Evolutionary conservation across 2,113 vertebrate species (phyloP).

Genomic region (Zosterops pallidus): DNA sequence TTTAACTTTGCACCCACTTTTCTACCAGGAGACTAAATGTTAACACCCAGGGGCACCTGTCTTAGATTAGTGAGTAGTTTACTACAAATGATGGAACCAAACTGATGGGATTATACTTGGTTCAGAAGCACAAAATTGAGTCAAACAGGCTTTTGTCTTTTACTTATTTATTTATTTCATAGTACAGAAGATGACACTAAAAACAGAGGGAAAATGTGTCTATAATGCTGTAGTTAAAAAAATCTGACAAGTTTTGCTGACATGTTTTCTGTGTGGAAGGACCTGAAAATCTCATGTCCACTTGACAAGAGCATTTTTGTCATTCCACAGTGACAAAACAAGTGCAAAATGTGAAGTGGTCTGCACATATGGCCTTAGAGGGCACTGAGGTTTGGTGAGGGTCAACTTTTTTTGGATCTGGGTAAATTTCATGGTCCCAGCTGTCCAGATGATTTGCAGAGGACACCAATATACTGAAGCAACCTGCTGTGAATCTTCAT

Average conservation of each 20-base stretch:
- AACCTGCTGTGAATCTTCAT: conserved; percentile 88
- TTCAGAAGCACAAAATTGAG: conserved; percentile 12
- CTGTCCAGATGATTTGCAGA: conserved; percentile 92
- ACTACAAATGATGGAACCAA: conserved; percentile 68
- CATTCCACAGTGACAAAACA: conserved; percentile 80
- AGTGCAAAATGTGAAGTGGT: conserved; percentile 76
- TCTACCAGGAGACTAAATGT: conserved; percentile 89
- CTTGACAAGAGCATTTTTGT: conserved; percentile 74
- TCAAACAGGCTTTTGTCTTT: neutral
- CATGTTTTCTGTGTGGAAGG: conserved; percentile 42
- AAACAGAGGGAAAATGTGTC: neutral
- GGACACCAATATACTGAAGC: conserved; percentile 73
- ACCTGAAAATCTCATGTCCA: conserved; percentile 75
- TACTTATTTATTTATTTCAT: neutral
- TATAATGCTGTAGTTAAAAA: neutral
- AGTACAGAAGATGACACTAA: neutral
- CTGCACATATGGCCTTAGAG: conserved; percentile 73
- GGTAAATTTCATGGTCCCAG: conserved; percentile 91
- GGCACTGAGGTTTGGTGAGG: conserved; percentile 72
- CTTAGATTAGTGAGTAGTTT: conserved; percentile 80
- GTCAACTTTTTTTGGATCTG: conserved; percentile 84
- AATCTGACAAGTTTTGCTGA: conserved; percentile 46
- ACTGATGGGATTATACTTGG: conserved; percentile 7
- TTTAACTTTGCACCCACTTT: conserved; percentile 98
- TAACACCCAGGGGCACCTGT: conserved; percentile 90